Percentiles rank a stretch among this genome's conserved stretches.
Evolutionary conservation across 1,140 invertebrate genomes (phyloP).

Genomic region (Platyscapa corneri): DNA sequence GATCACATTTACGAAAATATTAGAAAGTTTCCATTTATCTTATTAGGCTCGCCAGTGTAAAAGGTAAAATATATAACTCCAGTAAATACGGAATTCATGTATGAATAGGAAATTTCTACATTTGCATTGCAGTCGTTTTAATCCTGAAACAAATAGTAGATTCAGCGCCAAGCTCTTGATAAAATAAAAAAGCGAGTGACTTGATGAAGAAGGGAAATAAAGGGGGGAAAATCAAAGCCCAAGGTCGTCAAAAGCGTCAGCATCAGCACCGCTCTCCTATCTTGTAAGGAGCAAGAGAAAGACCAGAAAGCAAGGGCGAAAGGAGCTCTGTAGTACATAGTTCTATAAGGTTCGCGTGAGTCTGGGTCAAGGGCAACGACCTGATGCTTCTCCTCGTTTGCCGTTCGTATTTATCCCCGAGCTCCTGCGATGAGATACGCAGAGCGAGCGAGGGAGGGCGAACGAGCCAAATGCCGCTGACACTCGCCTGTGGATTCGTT

Average conservation of each 20-base stretch:
- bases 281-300: slow-evolving; percentile 26
- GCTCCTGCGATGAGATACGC: slow-evolving; percentile 52
- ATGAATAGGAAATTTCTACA: neutral
- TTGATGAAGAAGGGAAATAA: neutral
- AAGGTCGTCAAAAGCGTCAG: slow-evolving; percentile 32
- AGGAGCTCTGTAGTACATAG: neutral
- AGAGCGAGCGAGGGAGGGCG: neutral
- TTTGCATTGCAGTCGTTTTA: neutral
- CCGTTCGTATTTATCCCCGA: slow-evolving; percentile 49
- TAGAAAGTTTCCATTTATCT: neutral
- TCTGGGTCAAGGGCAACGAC: slow-evolving; percentile 70
- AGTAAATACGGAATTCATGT: slow-evolving; percentile 5
- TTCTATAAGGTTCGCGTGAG: slow-evolving; percentile 49
- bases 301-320: slow-evolving; percentile 3
- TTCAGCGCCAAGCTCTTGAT: neutral
- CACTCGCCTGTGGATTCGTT: slow-evolving; percentile 24
- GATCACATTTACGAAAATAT: neutral
- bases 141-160: neutral
- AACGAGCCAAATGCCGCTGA: neutral
- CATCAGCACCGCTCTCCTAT: neutral
- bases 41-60: neutral
- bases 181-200: neutral
- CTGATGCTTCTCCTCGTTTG: slow-evolving; percentile 54
- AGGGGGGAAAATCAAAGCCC: slow-evolving; percentile 20
- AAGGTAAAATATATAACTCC: neutral